Evolutionary conservation across 2,797 vertebrate genomes (phyloP).

Genomic region (Pteronotus mesoamericanus): DNA sequence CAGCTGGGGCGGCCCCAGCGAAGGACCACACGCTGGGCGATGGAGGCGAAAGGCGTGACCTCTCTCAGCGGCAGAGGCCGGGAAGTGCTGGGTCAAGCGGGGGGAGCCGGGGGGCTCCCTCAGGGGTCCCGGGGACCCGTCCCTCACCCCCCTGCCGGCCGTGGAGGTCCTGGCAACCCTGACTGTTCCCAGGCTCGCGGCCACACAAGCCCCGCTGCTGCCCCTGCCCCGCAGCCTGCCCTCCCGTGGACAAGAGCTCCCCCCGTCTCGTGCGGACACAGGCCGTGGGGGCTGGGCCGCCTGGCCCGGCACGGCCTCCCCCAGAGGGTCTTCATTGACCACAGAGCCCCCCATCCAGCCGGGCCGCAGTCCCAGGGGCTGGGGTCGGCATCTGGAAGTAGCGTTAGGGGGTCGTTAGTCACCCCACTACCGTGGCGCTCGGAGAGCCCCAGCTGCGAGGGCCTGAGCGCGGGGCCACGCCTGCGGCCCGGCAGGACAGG

Average conservation of each 20-base stretch:
- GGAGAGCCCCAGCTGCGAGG: background rate
- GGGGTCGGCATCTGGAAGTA: rapidly evolving
- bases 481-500: rapidly evolving
- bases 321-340: background rate
- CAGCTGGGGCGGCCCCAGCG: background rate
- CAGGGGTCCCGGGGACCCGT: background rate
- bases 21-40: background rate
- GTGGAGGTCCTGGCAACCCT: rapidly evolving
- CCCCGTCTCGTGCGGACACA: background rate
- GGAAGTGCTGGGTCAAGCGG: background rate
- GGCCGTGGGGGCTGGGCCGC: rapidly evolving
- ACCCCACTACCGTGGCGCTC: rapidly evolving
- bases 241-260: background rate
- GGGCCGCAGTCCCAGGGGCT: background rate
- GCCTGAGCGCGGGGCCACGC: rapidly evolving
- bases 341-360: background rate
- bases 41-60: too few relatives aligned
- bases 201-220: rapidly evolving
- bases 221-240: too few relatives aligned
- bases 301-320: background rate
- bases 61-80: rapidly evolving
- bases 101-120: background rate
- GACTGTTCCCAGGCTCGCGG: background rate
- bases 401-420: background rate
- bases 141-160: background rate